Evolutionary conservation across 2,888 invertebrate species (phyloP).

Genomic region (Eristalis intricaria): DNA sequence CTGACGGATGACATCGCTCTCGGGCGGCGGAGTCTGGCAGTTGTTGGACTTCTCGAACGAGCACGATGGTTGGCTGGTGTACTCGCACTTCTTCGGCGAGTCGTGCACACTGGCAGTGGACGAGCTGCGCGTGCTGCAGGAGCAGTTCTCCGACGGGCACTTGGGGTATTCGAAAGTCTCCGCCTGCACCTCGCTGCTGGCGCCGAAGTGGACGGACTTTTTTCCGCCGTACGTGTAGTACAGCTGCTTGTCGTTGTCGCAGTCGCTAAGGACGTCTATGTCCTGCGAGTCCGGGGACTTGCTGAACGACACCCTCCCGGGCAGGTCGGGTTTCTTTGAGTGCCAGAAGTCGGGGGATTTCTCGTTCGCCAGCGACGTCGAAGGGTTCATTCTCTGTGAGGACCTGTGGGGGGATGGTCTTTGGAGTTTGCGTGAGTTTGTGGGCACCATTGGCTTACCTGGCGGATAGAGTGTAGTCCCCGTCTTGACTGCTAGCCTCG

Average conservation of each 20-base stretch:
- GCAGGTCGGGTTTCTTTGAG: conserved; percentile 77
- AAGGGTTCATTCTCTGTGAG: conserved; percentile 44
- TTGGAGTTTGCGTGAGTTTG: conserved; percentile 20
- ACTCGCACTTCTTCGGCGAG: conserved; percentile 67
- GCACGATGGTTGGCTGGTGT: conserved; percentile 15
- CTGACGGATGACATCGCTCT: conserved; percentile 77
- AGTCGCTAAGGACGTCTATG: conserved; percentile 78
- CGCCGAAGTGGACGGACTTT: conserved; percentile 80
- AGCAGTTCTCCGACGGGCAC: conserved; percentile 80
- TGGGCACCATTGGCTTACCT: conserved; percentile 13
- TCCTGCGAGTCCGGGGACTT: conserved; percentile 75
- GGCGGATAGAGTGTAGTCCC: conserved; percentile 65
- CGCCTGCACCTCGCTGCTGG: conserved; percentile 76
- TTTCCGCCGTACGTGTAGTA: conserved; percentile 73
- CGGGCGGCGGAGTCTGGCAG: background rate
- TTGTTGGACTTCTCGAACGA: conserved; percentile 34
- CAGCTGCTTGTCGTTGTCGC: conserved; percentile 78
- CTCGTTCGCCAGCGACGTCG: conserved; percentile 33
- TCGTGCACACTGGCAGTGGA: conserved; percentile 78
- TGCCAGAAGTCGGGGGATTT: conserved; percentile 61
- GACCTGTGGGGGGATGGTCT: background rate
- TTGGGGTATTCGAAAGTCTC: conserved; percentile 79
- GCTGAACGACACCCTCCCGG: conserved; percentile 80
- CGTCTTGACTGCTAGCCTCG: conserved; percentile 74
- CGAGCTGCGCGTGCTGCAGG: conserved; percentile 79